Conservation (phyloP, 2,797 vertebrate species). For the Alcedo atthis region DNA sequence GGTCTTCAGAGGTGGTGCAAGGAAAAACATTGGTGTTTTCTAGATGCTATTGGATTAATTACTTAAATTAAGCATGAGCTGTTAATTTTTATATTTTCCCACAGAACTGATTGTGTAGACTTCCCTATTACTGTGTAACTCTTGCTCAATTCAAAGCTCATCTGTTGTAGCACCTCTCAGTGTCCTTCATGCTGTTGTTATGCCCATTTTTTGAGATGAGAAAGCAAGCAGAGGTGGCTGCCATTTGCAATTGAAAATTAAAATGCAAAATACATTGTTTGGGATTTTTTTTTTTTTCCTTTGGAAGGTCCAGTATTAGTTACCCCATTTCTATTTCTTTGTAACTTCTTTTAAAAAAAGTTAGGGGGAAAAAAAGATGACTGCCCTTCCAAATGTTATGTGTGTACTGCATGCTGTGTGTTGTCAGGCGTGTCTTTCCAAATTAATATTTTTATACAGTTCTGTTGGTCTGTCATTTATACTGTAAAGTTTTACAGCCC, state of each 20-base stretch:
- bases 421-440: background rate
- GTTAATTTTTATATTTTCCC: background rate
- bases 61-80: background rate
- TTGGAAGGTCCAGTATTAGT: background rate
- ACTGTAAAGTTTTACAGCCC: background rate
- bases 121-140: background rate
- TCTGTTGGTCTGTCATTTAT: background rate
- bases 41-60: background rate
- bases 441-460: background rate
- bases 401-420: background rate
- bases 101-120: background rate
- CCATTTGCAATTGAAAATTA: background rate
- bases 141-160: background rate
- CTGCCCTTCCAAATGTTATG: accelerated
- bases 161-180: background rate
- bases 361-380: accelerated
- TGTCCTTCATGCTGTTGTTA: background rate
- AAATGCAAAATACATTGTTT: background rate
- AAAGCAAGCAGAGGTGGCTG: background rate
- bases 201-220: background rate
- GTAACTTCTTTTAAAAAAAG: background rate
- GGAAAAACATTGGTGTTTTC: background rate
- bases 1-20: background rate
- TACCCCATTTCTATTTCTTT: background rate
- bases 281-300: no score